Base-by-base conservation (phyloP, 2,888 invertebrate genomes). In the Abrostola triplasia region DNA sequence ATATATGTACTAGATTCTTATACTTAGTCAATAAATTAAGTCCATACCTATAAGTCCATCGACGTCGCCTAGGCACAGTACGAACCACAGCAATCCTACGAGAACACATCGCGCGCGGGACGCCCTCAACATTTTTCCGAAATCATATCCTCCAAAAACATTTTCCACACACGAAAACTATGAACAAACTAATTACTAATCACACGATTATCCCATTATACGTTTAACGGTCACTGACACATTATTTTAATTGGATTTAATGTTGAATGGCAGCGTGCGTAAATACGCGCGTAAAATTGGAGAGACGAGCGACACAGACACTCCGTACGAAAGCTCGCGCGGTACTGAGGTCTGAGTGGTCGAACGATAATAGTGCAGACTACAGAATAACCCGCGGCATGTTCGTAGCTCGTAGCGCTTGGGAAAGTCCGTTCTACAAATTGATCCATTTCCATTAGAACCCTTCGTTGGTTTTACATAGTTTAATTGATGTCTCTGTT, bases 51-150 rank as follows among this genome's bases (percentile, higher is more conserved):
- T 94, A 65, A 92, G 88, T 77, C 93, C 93, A 79, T 89, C 88
- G 57, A 89, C 90, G 49, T 81, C 81, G 73, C 82, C 82, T 58
- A 86, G 70, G 70, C 82, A 85, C 74, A 90, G 70, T 67, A 83
- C 77, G 77, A 80, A 80, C 85, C 87, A 91, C 83, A 91, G 85
- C 84, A 92, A 91, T 89, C 91, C 92, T 75, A 87, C 81, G 71
- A 84, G 86, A 84, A 84, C 72, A 83, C 89, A 93, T 90, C 85
- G 87, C 85, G 86, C 85, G 72, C 82, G 79, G 80, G 81, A 87
- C 87, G 86, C 89, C 82, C 79, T 92, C 91, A 93, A 87, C 94
- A 94, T 94, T 91, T 90, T 94, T 88, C 91, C 89, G 73, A 90
- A 84, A 79, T 91, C 91, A 90, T 91, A 91, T 92, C 87, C 85